Evolutionary conservation across 2,113 vertebrate species (phyloP).

Genomic region (Vidua macroura): DNA sequence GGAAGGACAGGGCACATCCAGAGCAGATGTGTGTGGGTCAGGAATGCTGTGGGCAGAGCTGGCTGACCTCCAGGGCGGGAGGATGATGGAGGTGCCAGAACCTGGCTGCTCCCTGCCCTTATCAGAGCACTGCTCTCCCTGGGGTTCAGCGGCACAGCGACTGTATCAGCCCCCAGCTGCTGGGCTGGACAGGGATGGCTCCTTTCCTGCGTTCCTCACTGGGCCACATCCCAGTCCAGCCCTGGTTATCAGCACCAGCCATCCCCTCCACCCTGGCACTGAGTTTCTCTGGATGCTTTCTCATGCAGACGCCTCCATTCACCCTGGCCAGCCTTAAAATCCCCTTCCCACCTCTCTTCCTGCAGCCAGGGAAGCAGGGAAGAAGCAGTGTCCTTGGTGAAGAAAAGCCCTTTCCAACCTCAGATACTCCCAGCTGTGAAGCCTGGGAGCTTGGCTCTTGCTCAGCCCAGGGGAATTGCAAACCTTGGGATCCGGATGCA

Average conservation of each 20-base stretch:
- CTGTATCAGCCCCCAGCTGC: background rate
- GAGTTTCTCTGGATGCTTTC: background rate
- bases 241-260: background rate
- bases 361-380: background rate
- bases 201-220: background rate
- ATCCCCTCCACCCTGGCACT: background rate
- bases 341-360: background rate
- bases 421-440: background rate
- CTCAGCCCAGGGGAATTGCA: background rate
- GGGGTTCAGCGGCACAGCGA: fast-evolving
- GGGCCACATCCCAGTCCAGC: background rate
- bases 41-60: background rate
- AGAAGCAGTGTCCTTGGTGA: background rate
- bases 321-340: background rate
- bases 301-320: background rate
- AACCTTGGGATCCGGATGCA: background rate
- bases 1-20: background rate
- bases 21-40: background rate
- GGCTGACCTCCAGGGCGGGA: fast-evolving
- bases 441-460: background rate
- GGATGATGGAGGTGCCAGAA: background rate
- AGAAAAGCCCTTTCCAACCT: background rate
- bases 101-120: background rate
- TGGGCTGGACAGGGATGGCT: background rate
- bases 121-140: background rate